Evolutionary conservation across 2,888 invertebrate genomes (phyloP).

Genomic region (Hydroisotoma schaefferi): DNA sequence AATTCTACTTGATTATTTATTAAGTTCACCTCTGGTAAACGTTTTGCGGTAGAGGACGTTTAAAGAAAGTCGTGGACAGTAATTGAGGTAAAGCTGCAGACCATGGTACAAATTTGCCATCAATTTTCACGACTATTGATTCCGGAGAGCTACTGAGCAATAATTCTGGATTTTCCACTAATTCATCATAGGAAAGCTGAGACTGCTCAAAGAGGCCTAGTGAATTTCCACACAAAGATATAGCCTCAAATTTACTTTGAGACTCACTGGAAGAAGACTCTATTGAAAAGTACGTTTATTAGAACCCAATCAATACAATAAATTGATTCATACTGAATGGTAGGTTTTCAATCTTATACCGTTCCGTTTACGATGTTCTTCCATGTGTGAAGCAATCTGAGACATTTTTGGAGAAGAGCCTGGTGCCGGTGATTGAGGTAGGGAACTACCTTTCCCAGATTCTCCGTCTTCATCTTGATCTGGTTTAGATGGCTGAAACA

Average conservation of each 20-base stretch:
- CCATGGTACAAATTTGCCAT: conserved; percentile 88
- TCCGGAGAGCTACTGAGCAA: conserved; percentile 68
- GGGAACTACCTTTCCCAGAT: conserved; percentile 91
- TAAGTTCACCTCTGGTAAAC: conserved; percentile 49
- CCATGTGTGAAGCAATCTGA: conserved; percentile 35
- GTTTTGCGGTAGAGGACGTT: conserved; percentile 68
- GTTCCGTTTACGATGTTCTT: conserved; percentile 31
- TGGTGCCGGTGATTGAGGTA: conserved; percentile 77
- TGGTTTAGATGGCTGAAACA: conserved; percentile 19
- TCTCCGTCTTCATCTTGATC: conserved; percentile 83
- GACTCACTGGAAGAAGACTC: conserved; percentile 19
- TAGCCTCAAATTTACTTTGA: conserved; percentile 53
- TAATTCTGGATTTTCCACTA: conserved; percentile 65
- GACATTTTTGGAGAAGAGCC: conserved; percentile 45
- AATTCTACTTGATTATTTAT: conserved; percentile 4
- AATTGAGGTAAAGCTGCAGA: conserved; percentile 84
- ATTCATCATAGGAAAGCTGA: conserved; percentile 61
- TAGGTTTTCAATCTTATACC: conserved; percentile 8
- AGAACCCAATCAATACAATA: background rate
- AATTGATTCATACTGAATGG: background rate
- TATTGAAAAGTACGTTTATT: background rate
- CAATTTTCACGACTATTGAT: conserved; percentile 73
- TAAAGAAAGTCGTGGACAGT: conserved; percentile 79
- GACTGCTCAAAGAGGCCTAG: conserved; percentile 53
- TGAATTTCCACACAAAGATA: conserved; percentile 74